Evolutionary conservation across 2,797 vertebrate species (phyloP).

Genomic region (Anisognathus igniventris): DNA sequence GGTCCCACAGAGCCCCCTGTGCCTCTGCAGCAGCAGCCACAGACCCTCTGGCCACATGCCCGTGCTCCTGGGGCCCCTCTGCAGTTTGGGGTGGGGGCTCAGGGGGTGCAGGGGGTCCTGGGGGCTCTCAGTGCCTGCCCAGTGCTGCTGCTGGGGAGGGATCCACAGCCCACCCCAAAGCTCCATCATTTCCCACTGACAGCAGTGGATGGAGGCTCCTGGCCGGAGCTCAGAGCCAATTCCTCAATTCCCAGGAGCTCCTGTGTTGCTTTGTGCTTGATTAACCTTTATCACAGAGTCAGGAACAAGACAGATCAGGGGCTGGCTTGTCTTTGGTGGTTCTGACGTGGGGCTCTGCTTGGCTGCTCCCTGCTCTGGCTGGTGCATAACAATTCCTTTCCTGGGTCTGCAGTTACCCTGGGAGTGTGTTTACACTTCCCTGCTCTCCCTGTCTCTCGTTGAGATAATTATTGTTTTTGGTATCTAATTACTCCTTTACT

Average conservation of each 20-base stretch:
- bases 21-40: not conserved
- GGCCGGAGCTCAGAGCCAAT: not conserved
- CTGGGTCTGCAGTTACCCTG: not conserved
- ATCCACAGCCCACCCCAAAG: not conserved
- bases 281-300: conserved; percentile 61
- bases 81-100: not conserved
- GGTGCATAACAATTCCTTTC: conserved; percentile 32
- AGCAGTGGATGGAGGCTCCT: rapidly evolving
- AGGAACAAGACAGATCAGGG: conserved; percentile 12
- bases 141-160: not conserved
- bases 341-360: conserved; percentile 9
- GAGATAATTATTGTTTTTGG: conserved; percentile 56
- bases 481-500: conserved; percentile 26
- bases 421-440: conserved; percentile 8
- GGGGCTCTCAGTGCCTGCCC: not conserved
- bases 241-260: not conserved
- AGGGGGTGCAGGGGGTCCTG: not conserved
- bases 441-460: conserved; percentile 5
- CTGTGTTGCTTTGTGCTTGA: not conserved
- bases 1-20: not conserved
- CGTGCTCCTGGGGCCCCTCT: rapidly evolving
- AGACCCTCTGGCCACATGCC: rapidly evolving
- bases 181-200: rapidly evolving
- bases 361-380: conserved; percentile 11
- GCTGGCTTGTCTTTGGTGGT: not conserved